A percentile compares a stretch with the other conserved stretches of the same genome.
These are phyloP conservation scores for Pachyseris speciosa DNA, from an alignment of 64 coral and sea anemone genomes.

Conservation along the genomic window DNA sequence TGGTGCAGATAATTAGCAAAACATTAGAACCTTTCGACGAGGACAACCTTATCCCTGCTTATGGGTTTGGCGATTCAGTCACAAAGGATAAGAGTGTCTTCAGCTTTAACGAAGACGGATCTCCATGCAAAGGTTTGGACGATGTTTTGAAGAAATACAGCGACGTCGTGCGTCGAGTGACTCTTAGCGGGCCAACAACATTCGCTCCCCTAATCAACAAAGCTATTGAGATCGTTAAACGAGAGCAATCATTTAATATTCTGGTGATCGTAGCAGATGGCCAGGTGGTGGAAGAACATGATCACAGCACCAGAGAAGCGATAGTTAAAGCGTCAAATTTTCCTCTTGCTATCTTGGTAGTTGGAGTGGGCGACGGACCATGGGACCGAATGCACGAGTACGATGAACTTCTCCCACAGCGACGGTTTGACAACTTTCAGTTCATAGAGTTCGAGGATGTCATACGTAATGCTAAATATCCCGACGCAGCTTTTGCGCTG, in stretches of 20 bases:
- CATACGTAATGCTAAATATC: slow-evolving; percentile 63
- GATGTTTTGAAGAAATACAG: slow-evolving; percentile 83
- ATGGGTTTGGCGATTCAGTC: slow-evolving; percentile 84
- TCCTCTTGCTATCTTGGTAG: slow-evolving; percentile 89
- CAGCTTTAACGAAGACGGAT: slow-evolving; percentile 63
- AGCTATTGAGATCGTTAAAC: slow-evolving; percentile 87
- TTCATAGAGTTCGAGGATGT: slow-evolving; percentile 87
- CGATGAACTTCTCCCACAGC: slow-evolving; percentile 80
- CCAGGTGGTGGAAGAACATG: slow-evolving; percentile 92
- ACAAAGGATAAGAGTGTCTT: slow-evolving; percentile 96
- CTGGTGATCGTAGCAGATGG: slow-evolving; percentile 97
- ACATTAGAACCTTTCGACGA: slow-evolving; percentile 94
- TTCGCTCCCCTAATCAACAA: slow-evolving; percentile 97
- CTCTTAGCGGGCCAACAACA: slow-evolving; percentile 93
- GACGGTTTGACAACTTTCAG: slow-evolving; percentile 98
- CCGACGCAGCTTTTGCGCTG: slow-evolving; percentile 83
- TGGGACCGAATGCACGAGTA: slow-evolving; percentile 98
- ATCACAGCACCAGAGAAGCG: slow-evolving; percentile 70
- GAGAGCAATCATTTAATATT: slow-evolving; percentile 72
- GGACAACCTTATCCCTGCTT: slow-evolving; percentile 91
- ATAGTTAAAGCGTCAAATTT: slow-evolving; percentile 94
- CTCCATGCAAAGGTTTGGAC: slow-evolving; percentile 86
- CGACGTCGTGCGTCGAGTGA: slow-evolving; percentile 72
- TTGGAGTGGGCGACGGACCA: slow-evolving; percentile 98
- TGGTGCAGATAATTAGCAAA: slow-evolving; percentile 83